These are phyloP conservation scores for Portunus trituberculatus DNA, from an alignment of 1,140 invertebrate species.

Conservation along the genomic window DNA sequence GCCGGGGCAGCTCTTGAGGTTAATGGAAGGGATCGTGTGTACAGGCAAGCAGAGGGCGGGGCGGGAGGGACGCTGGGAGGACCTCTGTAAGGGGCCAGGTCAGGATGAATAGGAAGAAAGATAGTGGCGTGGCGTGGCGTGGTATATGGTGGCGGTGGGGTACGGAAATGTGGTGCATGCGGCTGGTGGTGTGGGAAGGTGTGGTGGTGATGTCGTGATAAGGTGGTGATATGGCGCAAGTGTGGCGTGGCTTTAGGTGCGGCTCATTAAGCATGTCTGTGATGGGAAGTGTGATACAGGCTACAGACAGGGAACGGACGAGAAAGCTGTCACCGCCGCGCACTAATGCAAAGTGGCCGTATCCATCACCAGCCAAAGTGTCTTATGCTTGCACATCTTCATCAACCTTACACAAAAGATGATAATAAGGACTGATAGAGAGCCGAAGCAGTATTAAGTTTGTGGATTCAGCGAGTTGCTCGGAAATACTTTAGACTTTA, in stretches of 20 bases:
- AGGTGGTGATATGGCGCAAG: not conserved
- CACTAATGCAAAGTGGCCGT: too few species aligned
- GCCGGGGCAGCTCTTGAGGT: not conserved
- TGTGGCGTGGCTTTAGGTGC: not conserved
- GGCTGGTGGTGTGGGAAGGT: too few species aligned
- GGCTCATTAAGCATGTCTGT: not conserved
- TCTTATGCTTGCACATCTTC: too few species aligned
- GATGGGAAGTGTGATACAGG: too few species aligned
- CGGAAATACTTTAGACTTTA: too few species aligned
- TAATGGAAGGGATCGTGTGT: slow-evolving; percentile 16
- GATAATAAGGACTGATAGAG: too few species aligned
- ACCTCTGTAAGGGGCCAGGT: not conserved
- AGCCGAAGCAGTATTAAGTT: too few species aligned
- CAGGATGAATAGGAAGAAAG: not conserved
- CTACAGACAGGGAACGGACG: not conserved
- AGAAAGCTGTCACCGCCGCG: not conserved
- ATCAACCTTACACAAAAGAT: too few species aligned
- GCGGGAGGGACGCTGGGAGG: not conserved
- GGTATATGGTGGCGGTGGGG: not conserved
- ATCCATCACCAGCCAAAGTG: too few species aligned
- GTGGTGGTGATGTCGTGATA: too few species aligned
- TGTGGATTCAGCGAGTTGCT: too few species aligned
- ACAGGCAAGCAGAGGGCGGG: not conserved
- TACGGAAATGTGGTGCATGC: too few species aligned
- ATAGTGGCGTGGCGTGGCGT: not conserved